Percentiles rank a stretch among this genome's conserved stretches.
Evolutionary conservation across 2,888 invertebrate species (phyloP).

Genomic region (Acrocyrtus sp.): DNA sequence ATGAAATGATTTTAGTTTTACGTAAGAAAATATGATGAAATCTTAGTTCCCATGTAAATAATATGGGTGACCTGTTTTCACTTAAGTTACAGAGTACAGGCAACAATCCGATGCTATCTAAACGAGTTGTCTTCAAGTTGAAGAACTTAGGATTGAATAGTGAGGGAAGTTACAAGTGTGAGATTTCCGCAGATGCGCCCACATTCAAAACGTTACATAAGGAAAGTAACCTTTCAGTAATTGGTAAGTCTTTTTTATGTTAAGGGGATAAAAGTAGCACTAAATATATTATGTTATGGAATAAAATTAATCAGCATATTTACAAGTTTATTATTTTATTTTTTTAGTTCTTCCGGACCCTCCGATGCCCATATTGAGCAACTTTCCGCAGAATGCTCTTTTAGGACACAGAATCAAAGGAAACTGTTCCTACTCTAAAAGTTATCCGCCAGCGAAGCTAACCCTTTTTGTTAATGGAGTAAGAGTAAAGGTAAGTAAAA

Average conservation of each 20-base stretch:
- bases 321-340: constrained; percentile 5
- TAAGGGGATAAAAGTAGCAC: neutral
- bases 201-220: constrained; percentile 45
- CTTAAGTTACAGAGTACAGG: constrained; percentile 1
- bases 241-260: constrained; percentile 39
- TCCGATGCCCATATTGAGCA: constrained; percentile 13
- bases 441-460: constrained; percentile 43
- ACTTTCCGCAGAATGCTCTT: constrained; percentile 13
- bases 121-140: constrained; percentile 20
- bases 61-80: too few species aligned
- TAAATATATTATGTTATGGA: too few species aligned
- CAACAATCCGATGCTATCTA: neutral
- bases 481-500: too few species aligned
- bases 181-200: constrained; percentile 46
- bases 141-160: constrained; percentile 36
- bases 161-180: constrained; percentile 47
- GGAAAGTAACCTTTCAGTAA: constrained; percentile 48
- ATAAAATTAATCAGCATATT: neutral
- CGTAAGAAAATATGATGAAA: too few species aligned
- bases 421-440: constrained; percentile 40
- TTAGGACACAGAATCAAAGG: constrained; percentile 36
- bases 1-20: too few species aligned
- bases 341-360: constrained; percentile 32
- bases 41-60: too few species aligned
- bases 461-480: constrained; percentile 45